Conservation (phyloP, 2,797 vertebrate genomes). For the Aerospiza tachiro region DNA sequence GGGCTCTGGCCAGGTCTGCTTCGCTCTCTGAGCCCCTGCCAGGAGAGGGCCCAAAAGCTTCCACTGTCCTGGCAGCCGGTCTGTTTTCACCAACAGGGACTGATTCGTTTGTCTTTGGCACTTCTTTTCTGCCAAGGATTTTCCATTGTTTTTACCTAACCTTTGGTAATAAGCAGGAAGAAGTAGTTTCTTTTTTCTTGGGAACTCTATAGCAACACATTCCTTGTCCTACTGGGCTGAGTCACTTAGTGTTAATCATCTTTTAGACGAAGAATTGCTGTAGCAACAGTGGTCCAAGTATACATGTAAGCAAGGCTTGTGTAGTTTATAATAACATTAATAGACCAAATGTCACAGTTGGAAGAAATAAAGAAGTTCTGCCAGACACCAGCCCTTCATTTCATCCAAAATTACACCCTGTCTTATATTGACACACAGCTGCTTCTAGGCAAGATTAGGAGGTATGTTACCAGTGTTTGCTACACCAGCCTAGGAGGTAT, state of each 20-base stretch:
- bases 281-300: not conserved
- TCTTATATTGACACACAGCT: not conserved
- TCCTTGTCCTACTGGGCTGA: not conserved
- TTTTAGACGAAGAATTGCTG: not conserved
- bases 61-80: not conserved
- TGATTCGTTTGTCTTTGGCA: not conserved
- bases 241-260: not conserved
- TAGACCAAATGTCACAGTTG: not conserved
- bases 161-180: not conserved
- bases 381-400: not conserved
- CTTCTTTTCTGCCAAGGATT: not conserved
- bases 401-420: not conserved
- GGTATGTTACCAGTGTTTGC: not conserved
- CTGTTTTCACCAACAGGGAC: not conserved
- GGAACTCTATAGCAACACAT: not conserved
- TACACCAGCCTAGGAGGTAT: not conserved
- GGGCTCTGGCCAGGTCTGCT: not conserved
- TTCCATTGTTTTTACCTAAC: not conserved
- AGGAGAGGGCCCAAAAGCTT: not conserved
- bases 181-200: not conserved
- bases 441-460: not conserved
- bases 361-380: not conserved
- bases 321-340: not conserved
- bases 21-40: fast-evolving
- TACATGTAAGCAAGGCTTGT: not conserved